A percentile compares a stretch with the other conserved stretches of the same genome.
Evolutionary conservation across 2,797 vertebrate species (phyloP).

Genomic region (Sebastes matsubarae): DNA sequence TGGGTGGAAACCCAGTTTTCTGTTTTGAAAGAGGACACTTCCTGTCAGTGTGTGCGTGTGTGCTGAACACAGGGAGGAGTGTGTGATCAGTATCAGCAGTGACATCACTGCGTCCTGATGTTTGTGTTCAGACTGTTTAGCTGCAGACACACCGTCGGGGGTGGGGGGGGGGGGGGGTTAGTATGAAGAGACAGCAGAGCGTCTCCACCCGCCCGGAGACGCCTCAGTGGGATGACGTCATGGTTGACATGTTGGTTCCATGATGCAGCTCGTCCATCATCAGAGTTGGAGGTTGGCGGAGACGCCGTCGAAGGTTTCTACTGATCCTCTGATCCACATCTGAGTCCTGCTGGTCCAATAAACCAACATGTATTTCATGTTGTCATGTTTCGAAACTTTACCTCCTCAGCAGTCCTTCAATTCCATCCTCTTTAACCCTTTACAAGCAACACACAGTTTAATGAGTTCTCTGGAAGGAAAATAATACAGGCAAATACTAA

Average conservation of each 20-base stretch:
- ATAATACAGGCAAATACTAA: no score
- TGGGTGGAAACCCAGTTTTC: slow-evolving; percentile 26
- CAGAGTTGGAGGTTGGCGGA: not conserved
- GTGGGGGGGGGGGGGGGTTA: slow-evolving; percentile 3
- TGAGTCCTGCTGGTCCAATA: not conserved
- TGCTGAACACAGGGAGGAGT: slow-evolving; percentile 43
- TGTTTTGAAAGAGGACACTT: slow-evolving; percentile 24
- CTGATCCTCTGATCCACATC: not conserved
- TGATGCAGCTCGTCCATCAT: slow-evolving; percentile 15
- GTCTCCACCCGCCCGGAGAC: not conserved
- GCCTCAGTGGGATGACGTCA: slow-evolving; percentile 53
- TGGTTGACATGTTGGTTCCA: slow-evolving; percentile 53
- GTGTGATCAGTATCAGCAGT: slow-evolving; percentile 55
- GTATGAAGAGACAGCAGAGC: no score
- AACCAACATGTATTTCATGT: not conserved
- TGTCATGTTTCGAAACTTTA: no score
- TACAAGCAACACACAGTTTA: no score
- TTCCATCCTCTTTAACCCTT: no score
- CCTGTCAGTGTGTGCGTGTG: slow-evolving; percentile 10
- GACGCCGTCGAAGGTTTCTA: not conserved
- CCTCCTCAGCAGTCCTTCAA: no score
- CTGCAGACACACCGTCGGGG: not conserved
- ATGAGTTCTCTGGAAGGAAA: no score
- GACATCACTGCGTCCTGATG: slow-evolving; percentile 38
- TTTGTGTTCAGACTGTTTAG: slow-evolving; percentile 24